Base-by-base conservation (phyloP, 2,113 vertebrate species). In the Merops nubicus region DNA sequence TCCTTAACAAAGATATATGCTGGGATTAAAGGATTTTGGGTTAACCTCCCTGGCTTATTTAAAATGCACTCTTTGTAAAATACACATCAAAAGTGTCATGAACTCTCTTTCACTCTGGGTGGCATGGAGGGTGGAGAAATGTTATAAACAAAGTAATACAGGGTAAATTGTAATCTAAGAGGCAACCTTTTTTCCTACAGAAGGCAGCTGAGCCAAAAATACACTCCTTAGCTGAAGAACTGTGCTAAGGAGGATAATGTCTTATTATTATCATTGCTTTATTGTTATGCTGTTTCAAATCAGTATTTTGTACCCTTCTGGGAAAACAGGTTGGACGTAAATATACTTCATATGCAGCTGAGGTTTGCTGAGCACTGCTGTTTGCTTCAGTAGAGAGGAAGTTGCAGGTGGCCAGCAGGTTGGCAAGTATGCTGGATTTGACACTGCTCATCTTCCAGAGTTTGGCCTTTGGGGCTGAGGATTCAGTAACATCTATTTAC, bases 91-190 rank as follows among this genome's bases (percentile, higher is more conserved):
- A 96, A 95, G 92, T 94, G 88, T 93, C 83, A 76, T 94, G 95
- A 96, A 95, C 95, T 96, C 56, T 96, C 67, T 91, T 80, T 96
- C 93, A 73, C 33, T 94, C 88, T 95, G 96, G 92, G 95, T 94
- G 91, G 95, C 45, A 68, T 31, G 20, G 65, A 92, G 69, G 81
- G 65, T 88, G 77, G 73, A 91, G 83, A 93, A 81, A 72, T 47
- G 40, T 65, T 91, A 87, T 93, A 96, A 96, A 89, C 93, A 95
- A 68, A 85, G 85, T 81, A 92, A 85, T 72, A 53, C 23, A 51
- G 64, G 40, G 68, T 84, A 89, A 96, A 92, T 77, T 91, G 82
- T 93, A 91, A 89, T 85, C 21, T 79, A 90, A 85, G 64, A 92
- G 51, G 48, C 69, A 72, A 51, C 8, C 14, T 73, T 90, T 88